Conservation (phyloP, 2,797 vertebrate species). For the Artibeus jamaicensis region DNA sequence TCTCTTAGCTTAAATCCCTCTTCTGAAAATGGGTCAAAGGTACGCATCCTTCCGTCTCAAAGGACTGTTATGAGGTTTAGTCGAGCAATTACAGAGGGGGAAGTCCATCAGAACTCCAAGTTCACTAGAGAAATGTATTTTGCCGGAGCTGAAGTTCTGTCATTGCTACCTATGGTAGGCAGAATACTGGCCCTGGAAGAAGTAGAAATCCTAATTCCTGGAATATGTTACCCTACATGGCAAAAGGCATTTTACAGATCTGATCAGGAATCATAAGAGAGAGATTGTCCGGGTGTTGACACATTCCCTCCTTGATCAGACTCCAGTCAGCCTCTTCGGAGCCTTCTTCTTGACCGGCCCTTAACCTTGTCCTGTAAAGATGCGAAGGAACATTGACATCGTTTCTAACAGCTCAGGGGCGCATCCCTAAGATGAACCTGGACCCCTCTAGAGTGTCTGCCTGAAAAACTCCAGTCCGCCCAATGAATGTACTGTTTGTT, state of each 20-base stretch:
- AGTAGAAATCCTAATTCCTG: not conserved
- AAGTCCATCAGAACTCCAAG: not conserved
- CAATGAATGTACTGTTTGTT: not conserved
- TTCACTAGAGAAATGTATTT: not conserved
- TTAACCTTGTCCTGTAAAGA: not conserved
- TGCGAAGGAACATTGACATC: not conserved
- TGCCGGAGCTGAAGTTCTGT: not conserved
- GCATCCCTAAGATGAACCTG: not conserved
- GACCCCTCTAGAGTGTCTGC: not conserved
- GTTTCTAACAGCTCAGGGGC: not conserved
- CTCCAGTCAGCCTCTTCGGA: not conserved
- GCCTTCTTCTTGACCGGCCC: not conserved
- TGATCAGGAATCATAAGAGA: not conserved
- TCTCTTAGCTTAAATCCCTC: not conserved
- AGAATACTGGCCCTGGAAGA: not conserved
- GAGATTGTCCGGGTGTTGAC: not conserved
- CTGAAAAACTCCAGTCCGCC: not conserved
- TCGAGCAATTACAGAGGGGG: too few relatives aligned
- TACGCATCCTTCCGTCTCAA: not conserved
- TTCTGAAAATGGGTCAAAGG: not conserved
- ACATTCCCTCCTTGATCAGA: not conserved
- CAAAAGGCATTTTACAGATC: not conserved
- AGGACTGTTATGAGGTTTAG: not conserved
- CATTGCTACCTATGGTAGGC: not conserved
- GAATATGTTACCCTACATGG: not conserved